Base-by-base conservation (phyloP, 1,140 invertebrate genomes). In the Ylistrum balloti region DNA sequence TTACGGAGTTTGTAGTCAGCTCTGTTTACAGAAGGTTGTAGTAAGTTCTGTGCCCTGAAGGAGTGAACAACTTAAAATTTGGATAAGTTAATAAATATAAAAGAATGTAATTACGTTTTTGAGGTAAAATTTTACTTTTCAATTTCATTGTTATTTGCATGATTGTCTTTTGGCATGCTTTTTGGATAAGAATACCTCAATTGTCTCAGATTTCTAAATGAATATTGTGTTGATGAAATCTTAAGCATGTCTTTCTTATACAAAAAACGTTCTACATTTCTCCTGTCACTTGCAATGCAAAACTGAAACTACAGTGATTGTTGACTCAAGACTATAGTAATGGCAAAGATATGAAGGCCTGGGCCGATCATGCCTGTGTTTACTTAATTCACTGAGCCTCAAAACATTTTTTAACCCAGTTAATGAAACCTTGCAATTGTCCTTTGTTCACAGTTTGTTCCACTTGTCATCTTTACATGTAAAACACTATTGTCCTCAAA, bases 101-200 rank as follows among this genome's bases (percentile, higher is more conserved):
- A 74, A 17, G 1, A n/a, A 28, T n/a, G 5, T 74, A 28, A 74
- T 74, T 5, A 28, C 5, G 17, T 74, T 74, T 74, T 74, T 5
- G n/a, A n/a, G 56, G 13, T 74, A 7, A 28, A 74, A n/a, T 74
- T 74, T 9, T 74, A 28, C 7, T 74, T 74, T 74, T 7, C 35
- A 38, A 13, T 74, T 74, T 74, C n/a, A 74, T 74, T 74, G 56
- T 74, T 74, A 74, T 74, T 28, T 74, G 56, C 56, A 74, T 74
- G 56, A 74, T 74, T 74, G 22, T 74, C 56, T 74, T 74, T 74
- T 74, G 28, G 56, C 56, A 74, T 74, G 56, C 56, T n/a, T 74
- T 74, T 74, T 11, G 28, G 28, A 74, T 74, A 28, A 74, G 56
- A 74, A 74, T 74, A 74, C 56, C 56, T 74, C 56, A 74, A 74